Base-by-base conservation (phyloP, 2,888 invertebrate species). In the Trissonchulus sp. region DNA sequence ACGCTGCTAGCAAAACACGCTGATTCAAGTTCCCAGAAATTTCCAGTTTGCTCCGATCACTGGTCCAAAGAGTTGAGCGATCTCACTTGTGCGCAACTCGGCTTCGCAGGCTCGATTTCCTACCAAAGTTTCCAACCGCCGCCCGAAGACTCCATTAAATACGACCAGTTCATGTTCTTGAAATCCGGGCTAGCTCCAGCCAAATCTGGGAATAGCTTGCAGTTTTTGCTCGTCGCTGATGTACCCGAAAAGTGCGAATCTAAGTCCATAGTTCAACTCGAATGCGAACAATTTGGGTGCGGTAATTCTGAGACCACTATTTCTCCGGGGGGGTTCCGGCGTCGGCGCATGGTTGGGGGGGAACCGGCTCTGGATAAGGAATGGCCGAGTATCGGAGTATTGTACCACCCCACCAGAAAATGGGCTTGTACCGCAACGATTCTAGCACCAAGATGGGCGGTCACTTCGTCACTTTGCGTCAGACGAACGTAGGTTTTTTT, bases 371-470 rank as follows among this genome's bases (percentile, higher is more conserved):
- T n/a, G 2, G 2, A 63, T n/a, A 87, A 87, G 1, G 88, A 89
- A 81, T 89, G 88, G 89, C 87, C 89, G 0, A 89, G 88, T 73
- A 85, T 89, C 0, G 88, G 88, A 30, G 82, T 89, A 34, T 81
- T 89, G 2, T 86, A 85, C 78, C 86, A 88, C 78, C 84, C 84
- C 48, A 84, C 84, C 78, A 82, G 81, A 37, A 85, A 86, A 74
- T 81, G 85, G 28, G 85, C 86, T 76, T 89, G 89, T 79, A 88
- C 88, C 0, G 86, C 87, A 1, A 87, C 86, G 62, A 79, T 88
- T 33, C 80, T 89, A 23, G 84, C 87, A 15, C 87, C 88, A 0
- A 81, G 84, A 74, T 88, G 88, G 88, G 85, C 86, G 1, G 80
- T 88, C 30, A 86, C 87, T 0, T 86, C 88, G 69, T 86, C 87